phyloP scores from a whole-genome alignment of 2,113 vertebrate species.

The Eudyptes chrysolophus region DNA sequence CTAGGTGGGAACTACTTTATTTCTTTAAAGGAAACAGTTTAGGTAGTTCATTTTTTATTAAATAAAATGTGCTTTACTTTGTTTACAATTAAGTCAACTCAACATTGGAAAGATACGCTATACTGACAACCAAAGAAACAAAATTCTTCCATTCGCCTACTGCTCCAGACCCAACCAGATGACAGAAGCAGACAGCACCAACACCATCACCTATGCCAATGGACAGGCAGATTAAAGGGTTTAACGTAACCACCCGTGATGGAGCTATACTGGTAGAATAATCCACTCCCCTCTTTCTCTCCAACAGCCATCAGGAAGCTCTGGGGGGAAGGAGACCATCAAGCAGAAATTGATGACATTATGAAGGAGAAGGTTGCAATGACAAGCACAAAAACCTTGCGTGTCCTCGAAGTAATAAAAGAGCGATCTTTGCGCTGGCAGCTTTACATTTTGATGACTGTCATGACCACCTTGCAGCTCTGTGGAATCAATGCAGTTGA shows the following conservation, averaged over 20 bases:
- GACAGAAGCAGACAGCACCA: neutral
- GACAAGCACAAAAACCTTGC: conserved; percentile 52
- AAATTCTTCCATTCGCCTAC: neutral
- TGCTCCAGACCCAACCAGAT: neutral
- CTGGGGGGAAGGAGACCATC: conserved; percentile 80
- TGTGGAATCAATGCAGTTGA: conserved; percentile 86
- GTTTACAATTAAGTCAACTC: neutral
- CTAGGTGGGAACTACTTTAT: neutral
- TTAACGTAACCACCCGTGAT: neutral
- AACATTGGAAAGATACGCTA: neutral
- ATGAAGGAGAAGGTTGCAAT: conserved; percentile 72
- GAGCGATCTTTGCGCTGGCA: conserved; percentile 80
- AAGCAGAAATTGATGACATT: conserved; percentile 82
- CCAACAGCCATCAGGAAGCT: conserved; percentile 78
- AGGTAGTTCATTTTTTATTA: neutral
- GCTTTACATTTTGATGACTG: conserved; percentile 70
- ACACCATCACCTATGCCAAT: neutral
- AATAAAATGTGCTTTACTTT: neutral
- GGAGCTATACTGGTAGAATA: neutral
- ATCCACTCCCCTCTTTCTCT: neutral
- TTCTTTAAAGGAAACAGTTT: neutral
- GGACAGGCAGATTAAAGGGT: neutral
- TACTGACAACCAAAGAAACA: neutral
- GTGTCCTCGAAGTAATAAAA: conserved; percentile 76
- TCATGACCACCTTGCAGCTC: conserved; percentile 78